Percentiles rank a stretch among this genome's conserved stretches.
Evolutionary conservation across 2,797 vertebrate species (phyloP).

Genomic region (Lithobates sylvaticus): DNA sequence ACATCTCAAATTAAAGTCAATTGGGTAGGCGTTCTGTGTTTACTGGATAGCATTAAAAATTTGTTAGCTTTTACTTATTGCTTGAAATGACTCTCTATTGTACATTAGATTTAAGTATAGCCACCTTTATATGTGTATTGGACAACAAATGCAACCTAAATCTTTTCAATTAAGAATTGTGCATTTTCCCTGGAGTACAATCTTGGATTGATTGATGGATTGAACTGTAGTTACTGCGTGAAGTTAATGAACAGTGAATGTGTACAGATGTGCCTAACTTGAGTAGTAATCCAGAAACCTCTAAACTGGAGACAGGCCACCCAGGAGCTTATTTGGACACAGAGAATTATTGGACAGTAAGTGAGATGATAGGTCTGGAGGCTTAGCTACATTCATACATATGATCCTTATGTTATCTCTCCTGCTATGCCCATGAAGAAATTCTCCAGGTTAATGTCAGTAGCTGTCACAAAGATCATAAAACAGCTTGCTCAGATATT

Average conservation of each 20-base stretch:
- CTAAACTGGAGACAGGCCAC: constrained; percentile 45
- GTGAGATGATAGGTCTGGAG: constrained; percentile 29
- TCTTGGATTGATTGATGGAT: constrained; percentile 11
- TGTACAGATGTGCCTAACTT: constrained; percentile 33
- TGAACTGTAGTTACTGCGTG: background rate
- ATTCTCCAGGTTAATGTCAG: constrained; percentile 45
- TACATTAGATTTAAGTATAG: no score
- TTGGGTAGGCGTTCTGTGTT: no score
- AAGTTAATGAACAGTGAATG: constrained; percentile 41
- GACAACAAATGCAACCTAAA: background rate
- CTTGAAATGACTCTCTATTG: no score
- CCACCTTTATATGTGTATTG: background rate
- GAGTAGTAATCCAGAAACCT: constrained; percentile 39
- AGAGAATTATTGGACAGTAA: constrained; percentile 47
- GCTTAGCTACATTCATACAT: constrained; percentile 37
- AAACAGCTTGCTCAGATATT: constrained; percentile 43
- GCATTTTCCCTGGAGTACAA: background rate
- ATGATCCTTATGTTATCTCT: constrained; percentile 48
- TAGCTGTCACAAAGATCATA: constrained; percentile 53
- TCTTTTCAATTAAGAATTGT: background rate
- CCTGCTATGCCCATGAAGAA: constrained; percentile 36
- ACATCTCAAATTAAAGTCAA: no score
- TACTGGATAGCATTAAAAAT: no score
- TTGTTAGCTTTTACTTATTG: no score
- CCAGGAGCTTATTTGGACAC: constrained; percentile 52